Conservation (phyloP, 2,888 invertebrate genomes). For the Ptychoptera contaminata region DNA sequence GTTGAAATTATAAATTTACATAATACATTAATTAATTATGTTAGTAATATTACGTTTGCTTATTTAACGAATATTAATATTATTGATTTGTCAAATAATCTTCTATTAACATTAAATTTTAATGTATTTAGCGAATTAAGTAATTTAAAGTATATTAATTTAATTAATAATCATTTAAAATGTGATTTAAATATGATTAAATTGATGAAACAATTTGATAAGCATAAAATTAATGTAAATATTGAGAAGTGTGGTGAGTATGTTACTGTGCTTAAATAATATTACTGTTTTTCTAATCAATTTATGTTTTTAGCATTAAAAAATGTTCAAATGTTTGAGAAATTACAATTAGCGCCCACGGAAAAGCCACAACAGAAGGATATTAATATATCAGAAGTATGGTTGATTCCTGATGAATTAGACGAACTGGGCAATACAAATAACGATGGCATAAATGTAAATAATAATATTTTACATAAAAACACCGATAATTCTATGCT, state of each 20-base stretch:
- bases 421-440: too few species aligned
- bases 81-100: slow-evolving; percentile 45
- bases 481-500: too few species aligned
- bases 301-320: too few species aligned
- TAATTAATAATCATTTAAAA: slow-evolving; percentile 39
- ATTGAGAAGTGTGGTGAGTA: slow-evolving; percentile 6
- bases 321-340: slow-evolving; percentile 17
- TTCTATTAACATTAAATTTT: slow-evolving; percentile 35
- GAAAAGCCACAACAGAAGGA: neutral
- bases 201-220: slow-evolving; percentile 17
- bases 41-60: slow-evolving; percentile 36
- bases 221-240: slow-evolving; percentile 16
- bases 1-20: slow-evolving; percentile 41
- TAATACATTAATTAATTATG: slow-evolving; percentile 38
- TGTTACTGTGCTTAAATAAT: too few species aligned
- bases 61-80: slow-evolving; percentile 38
- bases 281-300: too few species aligned
- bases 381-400: neutral
- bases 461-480: too few species aligned
- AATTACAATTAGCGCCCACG: slow-evolving; percentile 14
- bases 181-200: slow-evolving; percentile 32
- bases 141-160: slow-evolving; percentile 35
- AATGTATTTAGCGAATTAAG: slow-evolving; percentile 34
- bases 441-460: too few species aligned
- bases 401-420: too few species aligned